Evolutionary conservation across 2,797 vertebrate genomes (phyloP).

Genomic region (Harpagifer antarcticus): DNA sequence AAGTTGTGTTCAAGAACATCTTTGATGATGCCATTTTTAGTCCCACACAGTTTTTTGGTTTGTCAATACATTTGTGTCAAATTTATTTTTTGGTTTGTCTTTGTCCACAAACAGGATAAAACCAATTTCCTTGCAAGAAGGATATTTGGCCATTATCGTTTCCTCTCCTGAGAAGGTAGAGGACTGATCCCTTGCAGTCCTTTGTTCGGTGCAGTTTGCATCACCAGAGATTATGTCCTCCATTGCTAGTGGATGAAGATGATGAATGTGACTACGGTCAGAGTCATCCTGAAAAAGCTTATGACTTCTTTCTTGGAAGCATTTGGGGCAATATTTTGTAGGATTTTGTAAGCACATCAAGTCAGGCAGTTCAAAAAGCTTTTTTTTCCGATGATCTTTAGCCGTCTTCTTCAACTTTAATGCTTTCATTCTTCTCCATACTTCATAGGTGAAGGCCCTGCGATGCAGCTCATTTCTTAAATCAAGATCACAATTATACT

Average conservation of each 20-base stretch:
- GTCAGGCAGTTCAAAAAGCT: conserved; percentile 33
- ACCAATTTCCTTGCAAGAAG: conserved; percentile 30
- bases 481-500: conserved; percentile 39
- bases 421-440: fast-evolving
- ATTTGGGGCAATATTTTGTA: conserved; percentile 31
- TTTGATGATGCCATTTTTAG: not conserved
- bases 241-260: not conserved
- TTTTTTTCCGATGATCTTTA: fast-evolving
- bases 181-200: not conserved
- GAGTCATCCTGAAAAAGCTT: not conserved
- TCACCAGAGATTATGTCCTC: not conserved
- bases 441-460: not conserved
- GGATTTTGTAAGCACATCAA: not conserved
- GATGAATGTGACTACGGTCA: not conserved
- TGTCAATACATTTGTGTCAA: conserved; percentile 17
- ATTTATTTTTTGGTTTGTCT: conserved; percentile 13
- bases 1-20: conserved; percentile 49
- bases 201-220: not conserved
- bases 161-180: conserved; percentile 5
- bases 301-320: conserved; percentile 22
- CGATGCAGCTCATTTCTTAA: conserved; percentile 24
- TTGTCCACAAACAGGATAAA: conserved; percentile 34
- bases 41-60: conserved; percentile 11
- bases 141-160: not conserved
- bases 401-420: fast-evolving